These are phyloP conservation scores for Apteryx owenii DNA, from an alignment of 2,113 vertebrate species.

Conservation along the genomic window DNA sequence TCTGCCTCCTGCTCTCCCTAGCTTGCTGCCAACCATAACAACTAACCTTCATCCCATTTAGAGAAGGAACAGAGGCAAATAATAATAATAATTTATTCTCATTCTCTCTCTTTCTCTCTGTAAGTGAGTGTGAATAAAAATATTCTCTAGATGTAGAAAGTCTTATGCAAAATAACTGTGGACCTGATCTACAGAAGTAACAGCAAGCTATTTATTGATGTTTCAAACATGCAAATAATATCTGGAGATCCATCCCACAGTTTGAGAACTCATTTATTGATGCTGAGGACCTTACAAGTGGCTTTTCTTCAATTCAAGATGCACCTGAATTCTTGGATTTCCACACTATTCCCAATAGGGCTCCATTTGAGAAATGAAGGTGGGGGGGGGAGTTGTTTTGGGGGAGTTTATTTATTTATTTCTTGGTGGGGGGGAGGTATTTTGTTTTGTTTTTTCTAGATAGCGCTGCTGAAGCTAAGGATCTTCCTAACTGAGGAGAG, in stretches of 20 bases:
- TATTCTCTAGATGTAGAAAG: not conserved
- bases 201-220: not conserved
- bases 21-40: not conserved
- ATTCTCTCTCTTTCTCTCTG: not conserved
- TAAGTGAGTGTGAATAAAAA: not conserved
- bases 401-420: fast-evolving
- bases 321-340: not conserved
- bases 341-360: not conserved
- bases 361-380: not conserved
- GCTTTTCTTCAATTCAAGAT: not conserved
- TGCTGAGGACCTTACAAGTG: not conserved
- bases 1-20: not conserved
- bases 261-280: not conserved
- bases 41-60: not conserved
- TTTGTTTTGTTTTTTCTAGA: not conserved
- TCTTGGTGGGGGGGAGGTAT: not conserved
- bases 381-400: too few species aligned
- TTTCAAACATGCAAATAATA: not conserved
- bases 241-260: not conserved
- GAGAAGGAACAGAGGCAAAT: not conserved
- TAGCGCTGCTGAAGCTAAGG: not conserved
- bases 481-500: not conserved
- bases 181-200: not conserved
- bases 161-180: not conserved
- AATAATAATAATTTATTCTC: not conserved